Percentiles rank a stretch among this genome's conserved stretches.
phyloP scores from a whole-genome alignment of 2,797 vertebrate genomes.

The Molossus molossus region DNA sequence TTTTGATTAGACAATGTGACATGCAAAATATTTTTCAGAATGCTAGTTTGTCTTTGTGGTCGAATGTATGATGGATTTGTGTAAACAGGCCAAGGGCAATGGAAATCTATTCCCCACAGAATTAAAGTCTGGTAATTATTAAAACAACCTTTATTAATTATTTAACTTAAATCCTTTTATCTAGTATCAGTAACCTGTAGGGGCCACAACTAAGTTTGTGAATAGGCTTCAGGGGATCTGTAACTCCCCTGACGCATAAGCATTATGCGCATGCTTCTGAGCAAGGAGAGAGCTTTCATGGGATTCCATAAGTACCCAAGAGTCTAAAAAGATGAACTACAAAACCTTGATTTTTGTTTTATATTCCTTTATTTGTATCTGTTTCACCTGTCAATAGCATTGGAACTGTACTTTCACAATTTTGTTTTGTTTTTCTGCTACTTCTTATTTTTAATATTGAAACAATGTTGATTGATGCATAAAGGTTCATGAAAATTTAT shows the following conservation, averaged over 20 bases:
- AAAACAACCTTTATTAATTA: conserved; percentile 66
- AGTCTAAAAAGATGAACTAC: neutral
- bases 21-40: conserved; percentile 58
- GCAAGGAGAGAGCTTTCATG: neutral
- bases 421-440: conserved; percentile 42
- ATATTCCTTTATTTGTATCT: neutral
- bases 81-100: neutral
- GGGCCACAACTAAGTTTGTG: neutral
- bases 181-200: conserved; percentile 21
- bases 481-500: conserved; percentile 59
- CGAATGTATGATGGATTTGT: conserved; percentile 11
- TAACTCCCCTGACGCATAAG: neutral
- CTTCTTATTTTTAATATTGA: conserved; percentile 47
- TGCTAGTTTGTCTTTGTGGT: neutral
- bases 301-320: neutral
- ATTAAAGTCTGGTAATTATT: conserved; percentile 65
- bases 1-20: neutral
- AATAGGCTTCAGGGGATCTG: conserved; percentile 7
- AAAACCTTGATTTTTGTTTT: conserved; percentile 33
- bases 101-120: conserved; percentile 52
- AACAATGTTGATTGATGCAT: conserved; percentile 43
- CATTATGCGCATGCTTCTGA: neutral
- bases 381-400: neutral
- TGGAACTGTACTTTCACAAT: neutral
- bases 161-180: conserved; percentile 70